Evolutionary conservation across 2,113 vertebrate genomes (phyloP).

Genomic region (Megaleporinus macrocephalus): DNA sequence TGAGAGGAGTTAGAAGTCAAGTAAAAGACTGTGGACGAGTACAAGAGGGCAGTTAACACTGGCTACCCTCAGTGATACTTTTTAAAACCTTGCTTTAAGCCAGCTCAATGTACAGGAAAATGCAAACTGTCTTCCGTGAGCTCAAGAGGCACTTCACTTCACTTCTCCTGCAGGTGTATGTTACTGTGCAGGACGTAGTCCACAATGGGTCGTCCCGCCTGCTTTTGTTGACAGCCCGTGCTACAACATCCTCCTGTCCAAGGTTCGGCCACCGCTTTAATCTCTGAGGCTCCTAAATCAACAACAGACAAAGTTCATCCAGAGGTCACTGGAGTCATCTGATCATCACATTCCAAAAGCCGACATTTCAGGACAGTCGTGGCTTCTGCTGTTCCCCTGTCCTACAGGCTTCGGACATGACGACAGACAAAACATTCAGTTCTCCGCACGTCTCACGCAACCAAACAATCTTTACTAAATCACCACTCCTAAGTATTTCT

Average conservation of each 20-base stretch:
- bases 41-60: slow-evolving; percentile 36
- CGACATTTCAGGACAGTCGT: slow-evolving; percentile 68
- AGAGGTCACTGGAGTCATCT: slow-evolving; percentile 77
- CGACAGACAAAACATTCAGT: slow-evolving; percentile 53
- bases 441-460: background rate
- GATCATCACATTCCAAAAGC: slow-evolving; percentile 76
- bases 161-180: background rate
- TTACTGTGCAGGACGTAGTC: background rate
- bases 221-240: slow-evolving; percentile 39
- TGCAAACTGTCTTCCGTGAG: background rate
- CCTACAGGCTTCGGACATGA: slow-evolving; percentile 64
- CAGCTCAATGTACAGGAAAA: background rate
- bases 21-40: slow-evolving; percentile 59
- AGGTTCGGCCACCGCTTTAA: slow-evolving; percentile 66
- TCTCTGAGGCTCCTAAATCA: slow-evolving; percentile 77
- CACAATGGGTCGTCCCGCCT: slow-evolving; percentile 22
- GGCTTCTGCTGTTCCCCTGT: slow-evolving; percentile 69
- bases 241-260: slow-evolving; percentile 33
- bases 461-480: background rate
- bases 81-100: background rate
- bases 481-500: background rate
- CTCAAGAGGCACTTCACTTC: background rate
- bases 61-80: slow-evolving; percentile 9
- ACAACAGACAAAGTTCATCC: slow-evolving; percentile 78
- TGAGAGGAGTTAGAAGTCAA: slow-evolving; percentile 65